Base-by-base conservation (phyloP, 2,888 invertebrate genomes). In the Lottia gigantea region DNA sequence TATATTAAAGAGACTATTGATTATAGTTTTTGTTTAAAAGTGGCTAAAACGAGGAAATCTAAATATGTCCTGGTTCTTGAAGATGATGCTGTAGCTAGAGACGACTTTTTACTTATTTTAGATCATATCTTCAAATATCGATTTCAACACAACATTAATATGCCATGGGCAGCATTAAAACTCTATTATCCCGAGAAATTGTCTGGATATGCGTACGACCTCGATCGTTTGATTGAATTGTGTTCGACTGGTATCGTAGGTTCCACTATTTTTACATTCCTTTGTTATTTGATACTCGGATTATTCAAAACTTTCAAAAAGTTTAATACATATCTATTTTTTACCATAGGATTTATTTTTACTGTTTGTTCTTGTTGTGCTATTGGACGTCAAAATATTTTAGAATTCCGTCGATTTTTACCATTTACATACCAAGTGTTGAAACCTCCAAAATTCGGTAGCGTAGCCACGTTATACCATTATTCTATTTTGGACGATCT, bases 151-250 rank as follows among this genome's bases (percentile, higher is more conserved):
- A 11, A 40, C 11, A 40, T 6, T 40, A 11, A 40, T 40, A 40
- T 40, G 40, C 7, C 40, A 8, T 40, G 40, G 40, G 40, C 40
- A 40, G 40, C 40, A 40, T 68, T 87, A 1, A 87, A 87, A 71
- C 71, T 88, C 1, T 87, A 81, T 74, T 87, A 86, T 67, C 88
- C 88, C 1, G 78, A 82, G n/a, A 74, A 82, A 26, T 83, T 87
- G 81, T 78, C 84, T 46, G 84, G 85, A 1, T 87, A 77, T 72
- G 81, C 78, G 19, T 73, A 74, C 64, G 85, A 85, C 47, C 2
- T 71, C 0, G 75, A 71, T 16, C 70, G 81, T 19, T 69, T 87
- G 1, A 23, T 82, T 0, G 85, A 87, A 70, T 77, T 87, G n/a
- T 3, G 85, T 4, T 74, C 80, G 19, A 49, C 80, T 46, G 80